Evolutionary conservation across 2,888 invertebrate species (phyloP).

Genomic region (Torymus auratus): DNA sequence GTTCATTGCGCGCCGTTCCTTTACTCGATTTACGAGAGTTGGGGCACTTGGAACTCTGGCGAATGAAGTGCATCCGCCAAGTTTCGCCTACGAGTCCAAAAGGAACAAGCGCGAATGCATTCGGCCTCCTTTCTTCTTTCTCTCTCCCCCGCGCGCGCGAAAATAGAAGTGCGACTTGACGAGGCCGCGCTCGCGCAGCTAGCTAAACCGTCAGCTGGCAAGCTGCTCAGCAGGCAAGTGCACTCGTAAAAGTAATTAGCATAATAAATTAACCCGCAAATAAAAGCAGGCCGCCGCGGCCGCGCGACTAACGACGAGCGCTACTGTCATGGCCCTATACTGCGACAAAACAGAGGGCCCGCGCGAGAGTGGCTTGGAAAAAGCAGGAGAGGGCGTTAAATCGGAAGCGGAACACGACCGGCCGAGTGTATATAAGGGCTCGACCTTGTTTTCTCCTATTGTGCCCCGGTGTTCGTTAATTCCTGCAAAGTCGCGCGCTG

Average conservation of each 20-base stretch:
- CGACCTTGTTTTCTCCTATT: slow-evolving; percentile 25
- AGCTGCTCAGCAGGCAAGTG: slow-evolving; percentile 48
- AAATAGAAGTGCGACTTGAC: slow-evolving; percentile 54
- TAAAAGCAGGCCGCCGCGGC: slow-evolving; percentile 58
- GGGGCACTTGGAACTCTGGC: slow-evolving; percentile 30
- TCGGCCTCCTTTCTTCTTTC: slow-evolving; percentile 11
- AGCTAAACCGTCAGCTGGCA: slow-evolving; percentile 6
- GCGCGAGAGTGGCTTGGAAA: too few species aligned
- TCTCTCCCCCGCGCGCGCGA: slow-evolving; percentile 13
- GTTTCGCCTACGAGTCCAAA: slow-evolving; percentile 17
- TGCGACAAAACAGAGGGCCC: too few species aligned
- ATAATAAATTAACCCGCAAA: slow-evolving; percentile 69
- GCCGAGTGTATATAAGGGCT: slow-evolving; percentile 16
- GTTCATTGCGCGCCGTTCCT: slow-evolving; percentile 35
- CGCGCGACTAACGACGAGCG: slow-evolving; percentile 15
- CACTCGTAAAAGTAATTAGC: slow-evolving; percentile 68
- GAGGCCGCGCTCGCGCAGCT: slow-evolving; percentile 14
- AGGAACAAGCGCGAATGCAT: slow-evolving; percentile 32
- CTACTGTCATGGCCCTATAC: too few species aligned
- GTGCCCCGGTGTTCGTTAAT: neutral
- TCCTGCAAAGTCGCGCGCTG: slow-evolving; percentile 1
- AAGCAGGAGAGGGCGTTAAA: neutral
- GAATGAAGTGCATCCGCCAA: slow-evolving; percentile 34
- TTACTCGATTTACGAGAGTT: slow-evolving; percentile 36
- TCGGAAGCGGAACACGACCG: neutral